Evolutionary conservation across 1,140 invertebrate genomes (phyloP).

Genomic region (Penaeus chinensis): DNA sequence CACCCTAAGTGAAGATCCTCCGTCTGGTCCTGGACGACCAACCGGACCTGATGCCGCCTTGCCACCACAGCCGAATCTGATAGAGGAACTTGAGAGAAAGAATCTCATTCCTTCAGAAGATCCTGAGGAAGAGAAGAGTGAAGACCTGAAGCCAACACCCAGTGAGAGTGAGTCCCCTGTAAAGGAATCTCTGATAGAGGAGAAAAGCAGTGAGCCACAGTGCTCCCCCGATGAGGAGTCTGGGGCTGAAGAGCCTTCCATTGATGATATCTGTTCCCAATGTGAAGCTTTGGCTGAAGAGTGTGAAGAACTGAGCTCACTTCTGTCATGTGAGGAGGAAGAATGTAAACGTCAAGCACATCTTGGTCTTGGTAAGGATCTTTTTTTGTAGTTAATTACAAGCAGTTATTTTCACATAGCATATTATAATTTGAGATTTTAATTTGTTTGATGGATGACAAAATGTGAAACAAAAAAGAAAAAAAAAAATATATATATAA

Average conservation of each 20-base stretch:
- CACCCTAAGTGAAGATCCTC: slow-evolving; percentile 63
- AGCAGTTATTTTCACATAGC: background rate
- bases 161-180: slow-evolving; percentile 41
- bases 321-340: slow-evolving; percentile 63
- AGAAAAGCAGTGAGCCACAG: slow-evolving; percentile 55
- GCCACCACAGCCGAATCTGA: slow-evolving; percentile 60
- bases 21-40: slow-evolving; percentile 42
- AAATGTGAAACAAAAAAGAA: too few species aligned
- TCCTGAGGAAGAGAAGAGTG: slow-evolving; percentile 10
- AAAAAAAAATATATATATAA: background rate
- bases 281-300: slow-evolving; percentile 63
- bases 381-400: background rate
- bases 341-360: slow-evolving; percentile 63
- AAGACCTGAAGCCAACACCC: slow-evolving; percentile 40
- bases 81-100: slow-evolving; percentile 63
- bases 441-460: too few species aligned
- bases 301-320: slow-evolving; percentile 62
- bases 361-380: slow-evolving; percentile 59
- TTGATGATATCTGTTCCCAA: slow-evolving; percentile 63
- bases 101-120: slow-evolving; percentile 60
- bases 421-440: background rate
- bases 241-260: slow-evolving; percentile 58
- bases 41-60: slow-evolving; percentile 12
- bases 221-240: slow-evolving; percentile 53
- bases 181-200: slow-evolving; percentile 50